Evolutionary conservation across 2,888 invertebrate genomes (phyloP).

Genomic region (Scrobipalpa atriplicella): DNA sequence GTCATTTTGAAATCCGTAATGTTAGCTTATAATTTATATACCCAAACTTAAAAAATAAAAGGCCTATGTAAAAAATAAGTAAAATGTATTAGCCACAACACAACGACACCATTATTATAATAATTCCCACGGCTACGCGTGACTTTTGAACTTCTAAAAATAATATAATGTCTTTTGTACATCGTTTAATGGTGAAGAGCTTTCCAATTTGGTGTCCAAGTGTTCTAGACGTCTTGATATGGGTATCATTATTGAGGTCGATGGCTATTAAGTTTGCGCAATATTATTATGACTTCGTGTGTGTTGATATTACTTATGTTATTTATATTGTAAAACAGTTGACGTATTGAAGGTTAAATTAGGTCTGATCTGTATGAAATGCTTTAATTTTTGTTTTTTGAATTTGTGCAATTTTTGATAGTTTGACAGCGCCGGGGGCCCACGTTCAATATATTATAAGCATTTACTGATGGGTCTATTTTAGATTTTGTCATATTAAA

Average conservation of each 20-base stretch:
- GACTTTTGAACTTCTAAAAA: slow-evolving; percentile 40
- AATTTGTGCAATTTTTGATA: too few relatives aligned
- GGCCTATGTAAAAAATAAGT: not conserved
- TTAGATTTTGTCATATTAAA: too few relatives aligned
- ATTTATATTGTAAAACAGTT: not conserved
- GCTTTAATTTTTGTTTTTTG: too few relatives aligned
- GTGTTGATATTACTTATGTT: not conserved
- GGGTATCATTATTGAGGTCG: not conserved
- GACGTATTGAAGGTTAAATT: slow-evolving; percentile 3
- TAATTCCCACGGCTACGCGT: slow-evolving; percentile 31
- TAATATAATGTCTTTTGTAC: slow-evolving; percentile 16
- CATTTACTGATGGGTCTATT: too few relatives aligned
- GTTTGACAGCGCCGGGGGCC: too few relatives aligned
- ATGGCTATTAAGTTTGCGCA: slow-evolving; percentile 3
- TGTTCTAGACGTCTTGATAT: slow-evolving; percentile 12
- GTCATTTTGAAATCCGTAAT: too few relatives aligned
- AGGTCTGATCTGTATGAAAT: not conserved
- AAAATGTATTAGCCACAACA: not conserved
- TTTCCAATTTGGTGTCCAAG: slow-evolving; percentile 5
- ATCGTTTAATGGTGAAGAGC: slow-evolving; percentile 6
- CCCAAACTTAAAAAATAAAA: too few relatives aligned
- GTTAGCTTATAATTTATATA: too few relatives aligned
- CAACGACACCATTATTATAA: not conserved
- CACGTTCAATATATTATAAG: too few relatives aligned
- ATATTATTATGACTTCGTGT: not conserved